A percentile compares a stretch with the other conserved stretches of the same genome.
These are phyloP conservation scores for Lycocerus yunnanus DNA, from an alignment of 2,888 invertebrate species.

Conservation along the genomic window DNA sequence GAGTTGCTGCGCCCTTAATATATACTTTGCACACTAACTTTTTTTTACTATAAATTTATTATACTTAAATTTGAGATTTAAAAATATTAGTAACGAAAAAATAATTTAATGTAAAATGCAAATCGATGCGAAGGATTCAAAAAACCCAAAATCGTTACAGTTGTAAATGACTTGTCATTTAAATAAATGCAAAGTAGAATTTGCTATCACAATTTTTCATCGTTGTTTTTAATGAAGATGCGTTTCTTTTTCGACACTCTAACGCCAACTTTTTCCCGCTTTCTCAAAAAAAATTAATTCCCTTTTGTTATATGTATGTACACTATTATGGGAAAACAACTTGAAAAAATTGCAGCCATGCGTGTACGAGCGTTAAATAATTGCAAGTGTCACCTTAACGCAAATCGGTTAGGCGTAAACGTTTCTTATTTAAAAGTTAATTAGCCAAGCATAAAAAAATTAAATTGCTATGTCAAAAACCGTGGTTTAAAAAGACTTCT, in stretches of 20 bases:
- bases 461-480: neutral
- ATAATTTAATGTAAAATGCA: neutral
- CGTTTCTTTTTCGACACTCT: neutral
- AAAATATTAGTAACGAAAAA: neutral
- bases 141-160: conserved; percentile 15
- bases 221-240: conserved; percentile 12
- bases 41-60: neutral
- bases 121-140: conserved; percentile 14
- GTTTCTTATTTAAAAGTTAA: neutral
- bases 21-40: neutral
- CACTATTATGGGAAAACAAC: neutral
- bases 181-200: conserved; percentile 26
- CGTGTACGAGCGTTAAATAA: neutral
- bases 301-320: neutral
- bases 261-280: neutral
- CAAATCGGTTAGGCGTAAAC: neutral
- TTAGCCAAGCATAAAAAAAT: neutral
- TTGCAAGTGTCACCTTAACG: neutral
- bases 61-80: neutral
- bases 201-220: conserved; percentile 23
- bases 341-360: neutral
- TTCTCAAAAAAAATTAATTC: neutral
- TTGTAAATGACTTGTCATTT: conserved; percentile 25
- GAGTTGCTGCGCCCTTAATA: neutral
- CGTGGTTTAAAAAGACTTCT: neutral